Evolutionary conservation across 1,140 invertebrate species (phyloP).

Genomic region (Sogatella furcifera): DNA sequence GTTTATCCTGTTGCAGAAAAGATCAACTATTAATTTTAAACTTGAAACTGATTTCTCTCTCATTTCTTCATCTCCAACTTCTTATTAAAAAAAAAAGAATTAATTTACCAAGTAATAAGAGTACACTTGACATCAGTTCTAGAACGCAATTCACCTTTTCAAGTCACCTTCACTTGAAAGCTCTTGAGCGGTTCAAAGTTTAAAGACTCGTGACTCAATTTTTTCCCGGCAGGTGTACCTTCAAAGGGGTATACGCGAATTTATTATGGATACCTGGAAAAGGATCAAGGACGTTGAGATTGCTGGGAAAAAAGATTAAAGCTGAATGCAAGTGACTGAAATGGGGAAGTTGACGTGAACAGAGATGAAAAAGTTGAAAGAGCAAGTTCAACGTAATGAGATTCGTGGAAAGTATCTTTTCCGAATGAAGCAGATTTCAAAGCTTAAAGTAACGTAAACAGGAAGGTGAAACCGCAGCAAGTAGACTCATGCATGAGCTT

Average conservation of each 20-base stretch:
- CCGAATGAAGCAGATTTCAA: background rate
- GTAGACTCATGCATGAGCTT: too few species aligned
- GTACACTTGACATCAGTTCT: too few species aligned
- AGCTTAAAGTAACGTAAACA: too few species aligned
- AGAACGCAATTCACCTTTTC: too few species aligned
- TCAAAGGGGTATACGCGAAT: background rate
- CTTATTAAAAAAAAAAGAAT: too few species aligned
- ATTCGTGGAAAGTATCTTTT: background rate
- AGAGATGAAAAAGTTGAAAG: background rate
- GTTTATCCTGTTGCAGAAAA: too few species aligned
- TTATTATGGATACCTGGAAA: background rate
- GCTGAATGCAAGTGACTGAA: background rate
- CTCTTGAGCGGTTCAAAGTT: background rate
- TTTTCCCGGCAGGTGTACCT: background rate
- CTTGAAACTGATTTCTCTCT: too few species aligned
- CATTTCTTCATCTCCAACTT: too few species aligned
- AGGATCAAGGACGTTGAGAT: background rate
- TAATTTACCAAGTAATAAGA: too few species aligned
- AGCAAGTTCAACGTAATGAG: background rate
- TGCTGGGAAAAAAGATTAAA: background rate
- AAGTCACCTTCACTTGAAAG: too few species aligned
- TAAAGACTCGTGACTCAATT: background rate
- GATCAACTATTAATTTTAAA: too few species aligned
- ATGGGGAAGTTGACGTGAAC: background rate
- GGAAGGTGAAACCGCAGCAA: too few species aligned